Evolutionary conservation across 2,113 vertebrate species (phyloP).

Genomic region (Rutilus rutilus): DNA sequence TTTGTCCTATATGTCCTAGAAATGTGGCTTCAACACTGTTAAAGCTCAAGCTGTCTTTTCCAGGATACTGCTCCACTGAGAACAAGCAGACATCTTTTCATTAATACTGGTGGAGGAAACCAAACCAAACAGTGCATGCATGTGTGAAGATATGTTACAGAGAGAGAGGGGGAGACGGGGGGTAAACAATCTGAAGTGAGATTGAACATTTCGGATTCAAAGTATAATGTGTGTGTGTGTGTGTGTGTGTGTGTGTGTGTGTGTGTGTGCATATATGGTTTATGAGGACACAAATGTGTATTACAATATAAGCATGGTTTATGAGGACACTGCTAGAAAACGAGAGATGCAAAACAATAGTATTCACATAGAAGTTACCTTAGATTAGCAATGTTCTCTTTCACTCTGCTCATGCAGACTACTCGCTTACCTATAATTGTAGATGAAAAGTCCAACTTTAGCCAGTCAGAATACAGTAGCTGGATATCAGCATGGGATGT

Average conservation of each 20-base stretch:
- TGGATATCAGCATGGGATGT: background rate
- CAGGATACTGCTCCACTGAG: conserved; percentile 9
- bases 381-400: background rate
- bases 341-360: background rate
- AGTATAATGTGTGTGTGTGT: background rate
- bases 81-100: conserved; percentile 13
- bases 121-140: background rate
- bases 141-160: background rate
- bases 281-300: too few relatives aligned
- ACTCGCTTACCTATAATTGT: background rate
- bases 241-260: too few relatives aligned
- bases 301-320: too few relatives aligned
- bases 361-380: background rate
- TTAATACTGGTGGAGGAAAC: conserved; percentile 4
- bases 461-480: background rate
- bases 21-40: conserved; percentile 42
- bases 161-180: background rate
- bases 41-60: conserved; percentile 9
- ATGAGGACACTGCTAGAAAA: background rate
- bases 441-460: background rate
- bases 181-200: background rate
- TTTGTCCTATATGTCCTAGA: conserved; percentile 7
- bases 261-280: too few relatives aligned
- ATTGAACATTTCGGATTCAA: background rate
- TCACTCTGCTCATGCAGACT: background rate